Conservation (phyloP, 2,113 vertebrate genomes). For the Coturnix japonica region DNA sequence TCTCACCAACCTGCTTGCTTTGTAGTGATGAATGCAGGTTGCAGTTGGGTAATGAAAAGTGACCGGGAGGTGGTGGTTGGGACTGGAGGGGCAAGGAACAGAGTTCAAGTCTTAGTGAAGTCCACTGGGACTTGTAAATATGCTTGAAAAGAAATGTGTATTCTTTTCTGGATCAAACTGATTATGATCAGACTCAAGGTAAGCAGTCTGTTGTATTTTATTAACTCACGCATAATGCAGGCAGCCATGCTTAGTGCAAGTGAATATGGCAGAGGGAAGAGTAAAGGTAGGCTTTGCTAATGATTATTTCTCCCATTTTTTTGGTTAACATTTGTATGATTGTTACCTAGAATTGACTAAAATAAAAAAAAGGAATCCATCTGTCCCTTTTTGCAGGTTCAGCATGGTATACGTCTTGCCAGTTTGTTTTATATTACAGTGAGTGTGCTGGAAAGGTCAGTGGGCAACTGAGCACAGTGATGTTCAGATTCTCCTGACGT, state of each 20-base stretch:
- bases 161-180: background rate
- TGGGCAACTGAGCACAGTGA: slow-evolving; percentile 1
- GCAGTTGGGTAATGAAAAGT: background rate
- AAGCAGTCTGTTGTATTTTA: background rate
- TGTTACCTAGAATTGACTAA: background rate
- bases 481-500: background rate
- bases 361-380: background rate
- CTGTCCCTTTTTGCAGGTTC: background rate
- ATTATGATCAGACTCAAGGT: background rate
- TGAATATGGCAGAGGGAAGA: background rate
- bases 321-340: background rate
- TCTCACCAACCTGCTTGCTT: background rate
- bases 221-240: background rate
- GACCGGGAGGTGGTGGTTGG: background rate
- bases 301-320: background rate
- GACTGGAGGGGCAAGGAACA: background rate
- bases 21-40: background rate
- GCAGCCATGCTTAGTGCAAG: background rate
- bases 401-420: background rate
- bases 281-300: background rate
- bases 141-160: background rate
- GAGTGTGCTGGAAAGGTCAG: background rate
- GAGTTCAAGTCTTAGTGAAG: background rate
- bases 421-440: background rate
- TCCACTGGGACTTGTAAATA: background rate